Percentiles rank a stretch among this genome's conserved stretches.
Conservation (phyloP, 2,888 invertebrate genomes). For the Coenonympha arcania region DNA sequence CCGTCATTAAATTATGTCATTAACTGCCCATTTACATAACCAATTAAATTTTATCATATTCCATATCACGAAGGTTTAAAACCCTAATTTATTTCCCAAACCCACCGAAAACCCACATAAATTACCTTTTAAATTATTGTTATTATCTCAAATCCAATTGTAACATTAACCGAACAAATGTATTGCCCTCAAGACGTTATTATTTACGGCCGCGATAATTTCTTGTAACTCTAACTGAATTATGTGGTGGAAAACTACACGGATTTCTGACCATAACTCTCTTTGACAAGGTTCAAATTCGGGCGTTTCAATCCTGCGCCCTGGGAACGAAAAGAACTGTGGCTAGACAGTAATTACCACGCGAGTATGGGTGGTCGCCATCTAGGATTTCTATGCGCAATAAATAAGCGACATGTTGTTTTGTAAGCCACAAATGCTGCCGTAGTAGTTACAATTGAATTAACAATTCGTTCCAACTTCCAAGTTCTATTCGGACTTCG, state of each 20-base stretch:
- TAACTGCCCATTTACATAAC: no score
- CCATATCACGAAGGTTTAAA: no score
- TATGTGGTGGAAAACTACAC: neutral
- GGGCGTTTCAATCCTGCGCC: neutral
- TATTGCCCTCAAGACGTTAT: constrained; percentile 6
- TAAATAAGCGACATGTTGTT: constrained; percentile 10
- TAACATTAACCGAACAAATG: constrained; percentile 2
- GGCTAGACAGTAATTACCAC: constrained; percentile 8
- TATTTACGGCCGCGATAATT: constrained; percentile 15
- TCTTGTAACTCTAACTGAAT: neutral
- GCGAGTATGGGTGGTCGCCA: constrained; percentile 16
- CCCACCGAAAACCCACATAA: neutral
- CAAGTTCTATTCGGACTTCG: no score
- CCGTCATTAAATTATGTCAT: no score
- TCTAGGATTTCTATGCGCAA: constrained; percentile 12
- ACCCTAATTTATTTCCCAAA: neutral
- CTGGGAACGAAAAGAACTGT: constrained; percentile 10
- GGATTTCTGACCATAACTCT: neutral
- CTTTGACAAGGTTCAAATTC: constrained; percentile 8
- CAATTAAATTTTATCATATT: no score
- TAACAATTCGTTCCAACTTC: no score
- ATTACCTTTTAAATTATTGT: constrained; percentile 3
- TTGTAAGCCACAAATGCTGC: neutral
- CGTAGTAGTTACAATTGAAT: neutral
- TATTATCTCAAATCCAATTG: neutral